A percentile compares a stretch with the other conserved stretches of the same genome.
Conservation (phyloP, 2,888 invertebrate genomes). For the Neelides folsomi region DNA sequence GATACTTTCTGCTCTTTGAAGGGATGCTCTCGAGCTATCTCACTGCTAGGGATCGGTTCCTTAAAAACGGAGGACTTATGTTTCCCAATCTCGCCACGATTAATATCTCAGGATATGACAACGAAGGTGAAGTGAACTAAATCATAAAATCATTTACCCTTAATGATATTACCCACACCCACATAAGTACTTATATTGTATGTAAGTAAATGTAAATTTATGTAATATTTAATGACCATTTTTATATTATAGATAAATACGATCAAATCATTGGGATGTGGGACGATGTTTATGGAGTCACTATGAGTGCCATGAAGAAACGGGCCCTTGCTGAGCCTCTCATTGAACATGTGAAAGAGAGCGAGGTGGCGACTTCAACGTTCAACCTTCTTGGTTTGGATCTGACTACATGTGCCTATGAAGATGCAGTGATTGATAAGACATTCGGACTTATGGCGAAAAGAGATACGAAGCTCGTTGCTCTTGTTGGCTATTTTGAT, state of each 20-base stretch:
- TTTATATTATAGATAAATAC: slow-evolving; percentile 47
- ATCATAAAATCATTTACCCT: slow-evolving; percentile 1
- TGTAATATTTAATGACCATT: slow-evolving; percentile 6
- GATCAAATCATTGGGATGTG: slow-evolving; percentile 67
- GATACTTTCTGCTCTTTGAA: slow-evolving; percentile 89
- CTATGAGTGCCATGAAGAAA: slow-evolving; percentile 80
- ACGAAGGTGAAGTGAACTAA: neutral
- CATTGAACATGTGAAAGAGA: slow-evolving; percentile 51
- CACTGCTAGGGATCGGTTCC: slow-evolving; percentile 67
- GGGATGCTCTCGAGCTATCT: slow-evolving; percentile 92
- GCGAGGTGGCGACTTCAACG: slow-evolving; percentile 53
- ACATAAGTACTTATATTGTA: too few species aligned
- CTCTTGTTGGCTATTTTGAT: slow-evolving; percentile 83
- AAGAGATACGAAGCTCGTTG: slow-evolving; percentile 56
- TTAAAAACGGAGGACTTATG: slow-evolving; percentile 60
- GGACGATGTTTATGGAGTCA: slow-evolving; percentile 85
- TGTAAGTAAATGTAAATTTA: too few species aligned
- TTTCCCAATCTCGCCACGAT: slow-evolving; percentile 75
- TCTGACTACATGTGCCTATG: slow-evolving; percentile 53
- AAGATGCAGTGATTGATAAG: slow-evolving; percentile 42
- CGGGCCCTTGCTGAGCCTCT: slow-evolving; percentile 67
- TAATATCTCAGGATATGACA: slow-evolving; percentile 42
- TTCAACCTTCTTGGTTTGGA: slow-evolving; percentile 57
- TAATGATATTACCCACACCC: neutral
- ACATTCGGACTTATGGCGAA: slow-evolving; percentile 39